A percentile compares a stretch with the other conserved stretches of the same genome.
Conservation (phyloP, 2,113 vertebrate species). For the Phainopepla nitens region DNA sequence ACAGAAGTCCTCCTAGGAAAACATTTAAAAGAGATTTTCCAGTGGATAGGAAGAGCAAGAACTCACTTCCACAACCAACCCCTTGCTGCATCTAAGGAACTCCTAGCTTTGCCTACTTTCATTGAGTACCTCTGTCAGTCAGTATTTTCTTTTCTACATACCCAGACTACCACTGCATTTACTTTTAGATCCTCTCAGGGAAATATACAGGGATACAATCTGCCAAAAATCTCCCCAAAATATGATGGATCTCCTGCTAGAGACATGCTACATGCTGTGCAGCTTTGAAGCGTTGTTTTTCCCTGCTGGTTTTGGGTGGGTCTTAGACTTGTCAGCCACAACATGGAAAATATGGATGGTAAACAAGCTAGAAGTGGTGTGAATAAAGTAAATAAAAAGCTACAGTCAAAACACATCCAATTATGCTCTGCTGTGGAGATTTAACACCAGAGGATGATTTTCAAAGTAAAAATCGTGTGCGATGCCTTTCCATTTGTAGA, state of each 20-base stretch:
- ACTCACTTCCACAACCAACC: not conserved
- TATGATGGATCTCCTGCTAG: conserved; percentile 19
- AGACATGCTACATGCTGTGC: not conserved
- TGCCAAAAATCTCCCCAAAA: conserved; percentile 25
- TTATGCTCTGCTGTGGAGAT: conserved; percentile 1
- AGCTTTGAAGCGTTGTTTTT: conserved; percentile 32
- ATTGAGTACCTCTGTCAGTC: not conserved
- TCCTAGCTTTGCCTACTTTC: not conserved
- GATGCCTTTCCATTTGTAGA: not conserved
- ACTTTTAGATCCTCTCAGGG: not conserved
- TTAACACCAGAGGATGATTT: conserved; percentile 14
- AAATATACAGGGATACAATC: not conserved
- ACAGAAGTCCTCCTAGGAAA: not conserved
- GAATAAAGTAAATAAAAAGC: conserved; percentile 40
- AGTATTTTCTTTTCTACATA: not conserved
- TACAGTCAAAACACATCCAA: conserved; percentile 3
- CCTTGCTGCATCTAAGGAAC: not conserved
- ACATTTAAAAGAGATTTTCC: not conserved
- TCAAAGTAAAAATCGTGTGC: conserved; percentile 40
- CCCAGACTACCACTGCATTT: not conserved
- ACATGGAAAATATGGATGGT: conserved; percentile 23
- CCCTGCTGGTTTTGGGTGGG: conserved; percentile 8
- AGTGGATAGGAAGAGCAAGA: not conserved
- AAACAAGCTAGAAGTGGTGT: conserved; percentile 24
- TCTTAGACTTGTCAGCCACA: conserved; percentile 25